phyloP scores from a whole-genome alignment of 2,797 vertebrate genomes.

The Danio tinwini region DNA sequence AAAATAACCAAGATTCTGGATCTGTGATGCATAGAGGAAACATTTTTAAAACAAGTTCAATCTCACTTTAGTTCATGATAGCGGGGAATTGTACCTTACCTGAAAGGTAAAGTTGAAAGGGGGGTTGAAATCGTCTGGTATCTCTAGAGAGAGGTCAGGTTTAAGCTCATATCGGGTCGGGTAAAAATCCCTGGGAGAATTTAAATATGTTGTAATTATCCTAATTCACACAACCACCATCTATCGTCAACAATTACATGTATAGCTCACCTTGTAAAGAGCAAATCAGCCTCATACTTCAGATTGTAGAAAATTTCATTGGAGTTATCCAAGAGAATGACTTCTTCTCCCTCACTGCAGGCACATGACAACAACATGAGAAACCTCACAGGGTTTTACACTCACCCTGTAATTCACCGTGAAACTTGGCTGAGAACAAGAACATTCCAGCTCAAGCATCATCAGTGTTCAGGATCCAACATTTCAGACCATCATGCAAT shows the following conservation, averaged over 20 bases:
- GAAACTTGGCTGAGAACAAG: constrained; percentile 13
- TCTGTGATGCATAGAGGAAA: constrained; percentile 71
- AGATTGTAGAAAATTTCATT: constrained; percentile 86
- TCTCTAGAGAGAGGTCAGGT: constrained; percentile 85
- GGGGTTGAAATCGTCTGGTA: constrained; percentile 79
- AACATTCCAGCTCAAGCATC: constrained; percentile 34
- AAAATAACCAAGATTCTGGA: constrained; percentile 95
- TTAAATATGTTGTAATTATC: neutral
- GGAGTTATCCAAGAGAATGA: constrained; percentile 84
- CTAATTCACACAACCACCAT: neutral
- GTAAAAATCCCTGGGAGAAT: constrained; percentile 81
- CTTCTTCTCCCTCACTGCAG: constrained; percentile 90
- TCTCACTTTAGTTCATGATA: neutral
- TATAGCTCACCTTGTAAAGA: constrained; percentile 90
- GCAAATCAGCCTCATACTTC: constrained; percentile 92
- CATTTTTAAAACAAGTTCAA: neutral
- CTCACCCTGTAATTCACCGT: constrained; percentile 10
- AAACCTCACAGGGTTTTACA: constrained; percentile 7
- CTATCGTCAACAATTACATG: neutral
- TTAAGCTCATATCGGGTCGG: constrained; percentile 85
- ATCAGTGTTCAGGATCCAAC: neutral
- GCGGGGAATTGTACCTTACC: constrained; percentile 70
- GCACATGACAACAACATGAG: constrained; percentile 56
- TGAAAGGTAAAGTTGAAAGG: constrained; percentile 90
- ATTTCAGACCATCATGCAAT: constrained; percentile 8